A percentile compares a stretch with the other conserved stretches of the same genome.
Conservation (phyloP, 2,113 vertebrate species). For the Malurus melanocephalus region DNA sequence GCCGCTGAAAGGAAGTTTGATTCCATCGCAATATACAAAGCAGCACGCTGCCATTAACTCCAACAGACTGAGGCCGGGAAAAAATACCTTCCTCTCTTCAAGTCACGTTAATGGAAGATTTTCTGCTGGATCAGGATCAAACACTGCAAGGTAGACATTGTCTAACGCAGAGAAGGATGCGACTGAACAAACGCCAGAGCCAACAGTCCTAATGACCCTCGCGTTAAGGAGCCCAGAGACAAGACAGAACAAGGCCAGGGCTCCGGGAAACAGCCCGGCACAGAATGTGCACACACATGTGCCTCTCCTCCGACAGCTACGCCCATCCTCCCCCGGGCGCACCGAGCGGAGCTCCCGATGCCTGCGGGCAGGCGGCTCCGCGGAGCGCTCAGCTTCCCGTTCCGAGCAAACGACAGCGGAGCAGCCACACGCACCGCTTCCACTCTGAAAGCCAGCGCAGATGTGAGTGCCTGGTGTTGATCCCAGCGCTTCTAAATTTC, state of each 20-base stretch:
- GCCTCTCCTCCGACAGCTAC: background rate
- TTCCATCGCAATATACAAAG: accelerated
- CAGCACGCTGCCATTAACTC: background rate
- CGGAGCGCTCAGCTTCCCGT: background rate
- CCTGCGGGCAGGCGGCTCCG: background rate
- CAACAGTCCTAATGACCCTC: conserved; percentile 41
- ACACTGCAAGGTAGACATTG: conserved; percentile 39
- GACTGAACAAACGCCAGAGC: conserved; percentile 8
- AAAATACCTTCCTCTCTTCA: background rate
- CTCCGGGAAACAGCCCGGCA: conserved; percentile 4
- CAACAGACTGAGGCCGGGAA: background rate
- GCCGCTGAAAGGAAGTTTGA: background rate
- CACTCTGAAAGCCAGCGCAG: background rate
- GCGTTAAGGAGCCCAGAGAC: conserved; percentile 18
- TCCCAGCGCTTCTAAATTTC: conserved; percentile 22
- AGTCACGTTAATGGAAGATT: conserved; percentile 4
- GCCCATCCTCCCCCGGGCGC: background rate
- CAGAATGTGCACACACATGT: background rate
- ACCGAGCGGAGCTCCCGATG: background rate
- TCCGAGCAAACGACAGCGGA: background rate
- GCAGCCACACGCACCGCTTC: background rate
- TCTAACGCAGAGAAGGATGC: conserved; percentile 42
- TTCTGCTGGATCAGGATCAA: conserved; percentile 47
- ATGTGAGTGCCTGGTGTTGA: background rate
- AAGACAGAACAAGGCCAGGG: conserved; percentile 43